Conservation (phyloP, 2,113 vertebrate genomes). For the Diglossa brunneiventris region DNA sequence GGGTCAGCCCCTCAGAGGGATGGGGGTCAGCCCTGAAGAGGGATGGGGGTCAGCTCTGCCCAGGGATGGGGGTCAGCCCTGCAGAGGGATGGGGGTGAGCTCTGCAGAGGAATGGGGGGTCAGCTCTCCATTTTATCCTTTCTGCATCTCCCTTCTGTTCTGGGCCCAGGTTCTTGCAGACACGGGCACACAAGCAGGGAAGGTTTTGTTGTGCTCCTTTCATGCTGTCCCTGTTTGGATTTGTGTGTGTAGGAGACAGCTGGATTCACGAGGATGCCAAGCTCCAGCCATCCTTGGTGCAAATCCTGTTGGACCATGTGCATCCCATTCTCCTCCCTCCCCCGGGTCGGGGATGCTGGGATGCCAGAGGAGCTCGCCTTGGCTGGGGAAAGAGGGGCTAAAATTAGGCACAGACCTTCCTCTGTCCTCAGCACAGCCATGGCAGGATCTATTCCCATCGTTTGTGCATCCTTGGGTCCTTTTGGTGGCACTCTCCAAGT, state of each 20-base stretch:
- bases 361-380: neutral
- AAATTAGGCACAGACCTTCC: neutral
- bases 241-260: neutral
- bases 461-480: neutral
- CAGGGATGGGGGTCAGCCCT: too few relatives aligned
- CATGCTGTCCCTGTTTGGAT: neutral
- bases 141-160: neutral
- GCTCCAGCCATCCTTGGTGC: neutral
- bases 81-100: too few relatives aligned
- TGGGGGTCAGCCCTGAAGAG: neutral
- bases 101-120: too few relatives aligned
- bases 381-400: neutral
- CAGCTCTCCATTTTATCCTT: neutral
- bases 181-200: fast-evolving
- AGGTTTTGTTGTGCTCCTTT: neutral
- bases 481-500: fast-evolving
- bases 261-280: neutral
- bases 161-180: neutral
- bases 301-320: conserved; percentile 42
- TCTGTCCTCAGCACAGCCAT: neutral
- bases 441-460: neutral
- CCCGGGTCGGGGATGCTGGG: neutral
- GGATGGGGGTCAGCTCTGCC: too few relatives aligned
- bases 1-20: too few relatives aligned
- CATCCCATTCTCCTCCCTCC: conserved; percentile 34